Base-by-base conservation (phyloP, 2,113 vertebrate species). In the Typhlomys cinereus region DNA sequence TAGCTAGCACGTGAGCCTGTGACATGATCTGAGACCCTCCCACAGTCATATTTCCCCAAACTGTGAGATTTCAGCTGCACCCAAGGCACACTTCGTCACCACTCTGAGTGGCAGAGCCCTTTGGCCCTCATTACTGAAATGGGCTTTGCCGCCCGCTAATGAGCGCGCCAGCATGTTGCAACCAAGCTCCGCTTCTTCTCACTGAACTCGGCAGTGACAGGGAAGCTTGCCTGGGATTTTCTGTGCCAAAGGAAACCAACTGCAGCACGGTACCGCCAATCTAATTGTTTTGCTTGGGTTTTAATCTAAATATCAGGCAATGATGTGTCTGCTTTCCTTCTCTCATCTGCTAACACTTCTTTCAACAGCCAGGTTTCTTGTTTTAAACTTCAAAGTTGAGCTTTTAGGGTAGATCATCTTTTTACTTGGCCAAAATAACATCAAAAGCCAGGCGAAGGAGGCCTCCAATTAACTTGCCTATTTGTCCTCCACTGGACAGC, bases 241-340 rank as follows among this genome's bases (percentile, higher is more conserved):
- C 98, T 98, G 97, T 85, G 96, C 98, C 98, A 96, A n/a, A 98
- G 97, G 96, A 98, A 98, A 98, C 98, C 70, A 98, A 96, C 93
- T 78, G 97, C 96, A 98, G 97, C 98, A 94, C 98, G 98, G 98
- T 97, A 96, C 97, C 96, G 98, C 97, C 97, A 98, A 98, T 98
- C 98, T 99, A 98, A 99, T 98, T 98, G 98, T 90, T 93, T 85
- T 89, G 66, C 76, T 88, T 82, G 23, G 91, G 69, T 70, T 92
- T 94, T 94, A 84, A 94, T 91, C 92, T 94, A 94, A 90, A 94
- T 98, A 98, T 97, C 96, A 97, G 97, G 97, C 98, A 98, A 99
- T 98, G 98, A 98, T 97, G 96, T 95, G 97, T 98, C 89, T 73
- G 96, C 93, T 89, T 52, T 95, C 80, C 73, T 95, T 76, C 73